phyloP scores from a whole-genome alignment of 2,113 vertebrate species.

The Ellobius talpinus region DNA sequence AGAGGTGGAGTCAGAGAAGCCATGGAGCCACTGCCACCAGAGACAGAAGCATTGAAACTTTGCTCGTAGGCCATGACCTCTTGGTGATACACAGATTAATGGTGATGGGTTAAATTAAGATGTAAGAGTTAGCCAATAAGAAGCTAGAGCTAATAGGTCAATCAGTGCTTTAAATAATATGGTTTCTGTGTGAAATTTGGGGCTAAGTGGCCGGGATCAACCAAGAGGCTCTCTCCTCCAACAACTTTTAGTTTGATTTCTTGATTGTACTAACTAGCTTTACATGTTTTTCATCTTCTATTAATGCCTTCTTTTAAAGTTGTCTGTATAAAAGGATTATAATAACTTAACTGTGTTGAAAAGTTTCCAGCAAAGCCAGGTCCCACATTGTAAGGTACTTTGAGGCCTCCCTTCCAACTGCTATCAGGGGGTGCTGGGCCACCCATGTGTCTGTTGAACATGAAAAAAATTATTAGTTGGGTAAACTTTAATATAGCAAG shows the following conservation, averaged over 20 bases:
- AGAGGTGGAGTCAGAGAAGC: no score
- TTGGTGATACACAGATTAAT: no score
- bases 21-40: no score
- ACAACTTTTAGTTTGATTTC: neutral
- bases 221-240: no score
- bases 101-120: no score
- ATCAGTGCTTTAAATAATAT: no score
- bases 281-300: neutral
- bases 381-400: slow-evolving; percentile 93
- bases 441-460: slow-evolving; percentile 92
- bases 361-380: slow-evolving; percentile 91
- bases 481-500: neutral
- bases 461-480: slow-evolving; percentile 35
- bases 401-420: slow-evolving; percentile 94
- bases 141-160: no score
- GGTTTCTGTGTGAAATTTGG: no score
- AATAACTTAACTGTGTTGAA: slow-evolving; percentile 88
- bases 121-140: no score
- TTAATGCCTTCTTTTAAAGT: neutral
- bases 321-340: neutral
- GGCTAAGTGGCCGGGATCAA: no score
- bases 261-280: neutral
- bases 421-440: slow-evolving; percentile 88
- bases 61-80: no score
- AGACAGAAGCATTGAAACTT: no score